A percentile compares a stretch with the other conserved stretches of the same genome.
Evolutionary conservation across 2,888 invertebrate genomes (phyloP).

Genomic region (Myopa testacea): DNA sequence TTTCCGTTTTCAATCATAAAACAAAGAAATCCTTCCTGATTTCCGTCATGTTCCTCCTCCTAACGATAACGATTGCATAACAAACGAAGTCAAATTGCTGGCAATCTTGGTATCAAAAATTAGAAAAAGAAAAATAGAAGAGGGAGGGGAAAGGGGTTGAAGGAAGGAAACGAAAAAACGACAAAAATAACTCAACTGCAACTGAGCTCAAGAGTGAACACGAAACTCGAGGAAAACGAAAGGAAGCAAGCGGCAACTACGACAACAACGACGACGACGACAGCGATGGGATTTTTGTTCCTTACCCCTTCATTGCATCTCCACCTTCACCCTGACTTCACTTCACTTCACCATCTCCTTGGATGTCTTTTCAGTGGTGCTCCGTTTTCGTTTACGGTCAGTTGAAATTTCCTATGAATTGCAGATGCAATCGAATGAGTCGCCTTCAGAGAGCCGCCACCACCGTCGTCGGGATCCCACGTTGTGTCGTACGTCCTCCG

Average conservation of each 20-base stretch:
- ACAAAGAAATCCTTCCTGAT: conserved; percentile 16
- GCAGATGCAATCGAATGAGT: conserved; percentile 63
- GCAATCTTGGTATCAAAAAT: conserved; percentile 37
- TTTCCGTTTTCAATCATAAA: neutral
- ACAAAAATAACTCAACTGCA: conserved; percentile 12
- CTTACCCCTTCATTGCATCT: neutral
- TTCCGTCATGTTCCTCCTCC: neutral
- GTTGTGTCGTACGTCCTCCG: neutral
- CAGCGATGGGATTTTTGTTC: neutral
- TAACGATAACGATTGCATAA: conserved; percentile 38
- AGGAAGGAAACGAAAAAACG: neutral
- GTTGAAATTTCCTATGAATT: conserved; percentile 65
- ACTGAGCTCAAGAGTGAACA: neutral
- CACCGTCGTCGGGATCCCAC: neutral
- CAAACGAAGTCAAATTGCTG: conserved; percentile 47
- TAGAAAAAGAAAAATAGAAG: conserved; percentile 15
- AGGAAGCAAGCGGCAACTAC: neutral
- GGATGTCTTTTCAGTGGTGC: conserved; percentile 49
- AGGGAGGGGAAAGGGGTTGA: neutral
- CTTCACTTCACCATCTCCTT: conserved; percentile 19
- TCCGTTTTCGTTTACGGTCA: conserved; percentile 63
- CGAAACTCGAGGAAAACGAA: neutral
- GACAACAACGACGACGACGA: neutral
- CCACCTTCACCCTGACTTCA: conserved; percentile 47
- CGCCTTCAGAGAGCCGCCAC: neutral